Base-by-base conservation (phyloP, 2,113 vertebrate genomes). In the Zosterops japonicus region DNA sequence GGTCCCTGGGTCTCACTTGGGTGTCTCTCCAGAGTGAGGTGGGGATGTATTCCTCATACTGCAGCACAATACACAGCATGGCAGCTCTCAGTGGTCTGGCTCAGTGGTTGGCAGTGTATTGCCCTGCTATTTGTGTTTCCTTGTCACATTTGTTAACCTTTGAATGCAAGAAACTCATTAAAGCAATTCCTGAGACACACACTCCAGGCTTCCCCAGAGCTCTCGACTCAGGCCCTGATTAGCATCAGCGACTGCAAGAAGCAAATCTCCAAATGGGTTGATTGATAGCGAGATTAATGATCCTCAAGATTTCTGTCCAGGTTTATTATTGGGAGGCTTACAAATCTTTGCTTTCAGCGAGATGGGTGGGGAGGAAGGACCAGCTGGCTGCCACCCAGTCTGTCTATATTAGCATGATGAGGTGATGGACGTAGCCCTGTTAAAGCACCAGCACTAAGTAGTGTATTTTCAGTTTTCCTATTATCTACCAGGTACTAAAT, bases 241-340 rank as follows among this genome's bases (percentile, higher is more conserved):
- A 90, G 79, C 85, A 86, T 82, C 96, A 91, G 85, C 4, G 4
- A 59, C 87, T 83, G 90, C 83, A 60, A 93, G 93, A 89, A 88
- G 85, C 15, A 5, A 81, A 86, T 90, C 88, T 94, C 88, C 85
- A 84, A 90, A 94, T 71, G 64, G 65, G 31, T 92, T 97, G 95
- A 96, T 95, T 95, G 93, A 96, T 97, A 94, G 92, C 1, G 1
- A 93, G 92, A 95, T 96, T 95, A 97, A 97, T 96, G 94, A 96
- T 94, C 90, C 85, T 88, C 92, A 88, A 20, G 95, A 96, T 78
- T 94, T 96, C 95, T 96, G 92, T 94, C 95, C 92, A 84, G 90
- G 83, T 95, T 97, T 92, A 95, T 96, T 96, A 96, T 75, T 90
- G 84, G 71, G 83, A 25, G 2, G 68, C 86, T 91, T 95, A 94